These are phyloP conservation scores for Caenorhabditis japonica DNA, from an alignment of 2,888 invertebrate genomes.

Conservation along the genomic window DNA sequence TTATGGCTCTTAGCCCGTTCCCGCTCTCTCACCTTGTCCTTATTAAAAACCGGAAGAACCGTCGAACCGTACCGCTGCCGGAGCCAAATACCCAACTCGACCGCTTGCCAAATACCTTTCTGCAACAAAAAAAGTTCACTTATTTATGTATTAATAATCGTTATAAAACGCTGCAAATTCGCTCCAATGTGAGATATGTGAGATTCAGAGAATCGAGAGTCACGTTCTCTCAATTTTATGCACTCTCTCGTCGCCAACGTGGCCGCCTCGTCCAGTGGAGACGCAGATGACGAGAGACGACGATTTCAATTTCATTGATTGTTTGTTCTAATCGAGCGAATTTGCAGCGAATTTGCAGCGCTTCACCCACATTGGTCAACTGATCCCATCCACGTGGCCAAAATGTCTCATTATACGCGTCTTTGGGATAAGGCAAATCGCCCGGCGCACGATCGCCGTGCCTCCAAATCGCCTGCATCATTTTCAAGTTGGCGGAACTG, in stretches of 20 bases:
- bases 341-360: no score
- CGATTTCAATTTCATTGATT: no score
- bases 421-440: slow-evolving; percentile 66
- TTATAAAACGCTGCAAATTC: no score
- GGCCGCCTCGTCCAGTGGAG: no score
- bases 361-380: slow-evolving; percentile 68
- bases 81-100: slow-evolving; percentile 40
- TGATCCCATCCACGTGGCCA: slow-evolving; percentile 74
- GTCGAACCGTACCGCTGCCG: slow-evolving; percentile 31
- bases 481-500: slow-evolving; percentile 41
- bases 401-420: slow-evolving; percentile 57
- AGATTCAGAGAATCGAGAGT: no score
- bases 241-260: no score
- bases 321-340: no score
- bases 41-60: slow-evolving; percentile 28
- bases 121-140: background rate
- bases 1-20: no score
- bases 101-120: slow-evolving; percentile 49
- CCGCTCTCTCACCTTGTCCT: slow-evolving; percentile 37
- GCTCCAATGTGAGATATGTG: no score
- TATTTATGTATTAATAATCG: background rate
- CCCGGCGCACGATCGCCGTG: slow-evolving; percentile 91
- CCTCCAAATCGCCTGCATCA: slow-evolving; percentile 82
- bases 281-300: no score
- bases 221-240: no score